phyloP scores from a whole-genome alignment of 2,888 invertebrate genomes.

The Cephonodes hylas region DNA sequence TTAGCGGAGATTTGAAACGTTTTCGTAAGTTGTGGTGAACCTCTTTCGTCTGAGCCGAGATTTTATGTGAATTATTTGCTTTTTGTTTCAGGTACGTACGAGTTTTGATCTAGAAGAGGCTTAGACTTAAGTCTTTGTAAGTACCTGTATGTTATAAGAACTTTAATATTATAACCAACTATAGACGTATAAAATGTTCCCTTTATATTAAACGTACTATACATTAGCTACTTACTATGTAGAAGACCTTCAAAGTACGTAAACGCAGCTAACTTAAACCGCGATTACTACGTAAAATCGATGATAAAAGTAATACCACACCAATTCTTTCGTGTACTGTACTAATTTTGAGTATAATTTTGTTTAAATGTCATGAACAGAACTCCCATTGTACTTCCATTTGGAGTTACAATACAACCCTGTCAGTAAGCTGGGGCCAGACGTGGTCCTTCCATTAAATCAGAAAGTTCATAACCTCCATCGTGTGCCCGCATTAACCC shows the following conservation, averaged over 20 bases:
- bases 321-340: neutral
- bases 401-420: slow-evolving; percentile 10
- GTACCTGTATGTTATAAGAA: neutral
- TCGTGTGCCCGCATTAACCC: slow-evolving; percentile 65
- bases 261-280: neutral
- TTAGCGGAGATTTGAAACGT: neutral
- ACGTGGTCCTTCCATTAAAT: slow-evolving; percentile 72
- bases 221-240: neutral
- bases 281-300: neutral
- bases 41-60: neutral
- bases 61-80: neutral
- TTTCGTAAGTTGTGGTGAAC: neutral
- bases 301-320: neutral
- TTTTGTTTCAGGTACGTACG: slow-evolving; percentile 9
- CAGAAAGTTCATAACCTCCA: slow-evolving; percentile 68
- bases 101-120: neutral
- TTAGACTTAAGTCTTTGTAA: neutral
- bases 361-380: slow-evolving; percentile 1
- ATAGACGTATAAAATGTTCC: neutral
- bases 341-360: neutral
- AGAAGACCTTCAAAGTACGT: neutral
- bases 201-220: neutral
- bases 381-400: slow-evolving; percentile 7
- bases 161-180: neutral
- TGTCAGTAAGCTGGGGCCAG: slow-evolving; percentile 40